Evolutionary conservation across 2,888 invertebrate species (phyloP).

Genomic region (Mantis religiosa): DNA sequence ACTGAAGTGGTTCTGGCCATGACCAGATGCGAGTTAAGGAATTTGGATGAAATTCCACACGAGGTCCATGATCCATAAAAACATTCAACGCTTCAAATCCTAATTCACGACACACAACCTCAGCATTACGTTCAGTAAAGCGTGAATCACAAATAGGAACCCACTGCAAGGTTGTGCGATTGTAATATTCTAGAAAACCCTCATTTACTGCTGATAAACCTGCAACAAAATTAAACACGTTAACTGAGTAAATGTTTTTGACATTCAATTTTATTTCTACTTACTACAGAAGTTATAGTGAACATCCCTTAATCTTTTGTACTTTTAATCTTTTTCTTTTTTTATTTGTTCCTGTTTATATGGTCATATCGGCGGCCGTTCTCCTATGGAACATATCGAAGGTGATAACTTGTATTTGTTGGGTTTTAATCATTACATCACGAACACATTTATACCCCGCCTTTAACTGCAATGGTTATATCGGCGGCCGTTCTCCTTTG

Average conservation of each 20-base stretch:
- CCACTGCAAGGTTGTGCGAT: constrained; percentile 92
- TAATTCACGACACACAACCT: constrained; percentile 91
- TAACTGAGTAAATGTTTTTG: no score
- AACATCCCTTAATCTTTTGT: not conserved
- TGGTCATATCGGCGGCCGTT: no score
- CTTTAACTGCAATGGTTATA: no score
- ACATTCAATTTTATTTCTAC: not conserved
- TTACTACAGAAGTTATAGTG: not conserved
- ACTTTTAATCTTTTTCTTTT: no score
- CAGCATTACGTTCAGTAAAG: constrained; percentile 94
- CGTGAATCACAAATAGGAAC: constrained; percentile 92
- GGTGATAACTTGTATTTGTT: no score
- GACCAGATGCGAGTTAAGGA: constrained; percentile 84
- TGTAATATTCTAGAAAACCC: constrained; percentile 94
- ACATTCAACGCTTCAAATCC: constrained; percentile 86
- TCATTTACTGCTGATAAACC: constrained; percentile 42
- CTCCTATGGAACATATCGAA: no score
- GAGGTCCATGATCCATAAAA: constrained; percentile 77
- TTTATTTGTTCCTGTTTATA: no score
- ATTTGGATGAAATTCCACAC: constrained; percentile 86
- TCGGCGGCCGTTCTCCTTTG: no score
- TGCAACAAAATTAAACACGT: not conserved
- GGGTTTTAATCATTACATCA: no score
- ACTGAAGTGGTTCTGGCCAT: constrained; percentile 88
- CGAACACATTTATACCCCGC: no score